phyloP scores from a whole-genome alignment of 2,113 vertebrate genomes.

The Austrofundulus limnaeus region DNA sequence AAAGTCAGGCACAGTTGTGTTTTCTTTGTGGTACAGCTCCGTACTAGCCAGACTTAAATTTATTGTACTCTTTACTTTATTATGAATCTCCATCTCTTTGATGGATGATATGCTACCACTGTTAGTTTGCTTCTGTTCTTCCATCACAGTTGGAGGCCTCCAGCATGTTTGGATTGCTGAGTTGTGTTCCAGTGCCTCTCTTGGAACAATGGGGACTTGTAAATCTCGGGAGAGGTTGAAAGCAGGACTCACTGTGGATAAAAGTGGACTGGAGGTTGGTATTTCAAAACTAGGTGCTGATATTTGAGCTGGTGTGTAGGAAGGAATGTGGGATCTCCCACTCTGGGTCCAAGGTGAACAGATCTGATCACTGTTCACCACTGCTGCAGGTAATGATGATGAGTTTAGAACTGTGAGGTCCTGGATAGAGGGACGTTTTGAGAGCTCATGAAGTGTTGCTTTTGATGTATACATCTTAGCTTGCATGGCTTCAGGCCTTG shows the following conservation, averaged over 20 bases:
- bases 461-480: conserved; percentile 70
- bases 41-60: conserved; percentile 19
- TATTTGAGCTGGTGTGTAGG: conserved; percentile 45
- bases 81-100: conserved; percentile 37
- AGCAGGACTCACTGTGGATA: conserved; percentile 57
- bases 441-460: conserved; percentile 73
- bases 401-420: conserved; percentile 46
- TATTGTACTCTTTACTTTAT: conserved; percentile 24
- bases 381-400: conserved; percentile 23
- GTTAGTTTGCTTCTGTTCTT: conserved; percentile 24
- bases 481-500: conserved; percentile 37
- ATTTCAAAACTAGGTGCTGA: conserved; percentile 67
- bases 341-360: conserved; percentile 25
- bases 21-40: conserved; percentile 38
- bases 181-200: conserved; percentile 30
- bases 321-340: conserved; percentile 58
- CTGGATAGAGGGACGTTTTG: conserved; percentile 63
- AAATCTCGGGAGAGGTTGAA: conserved; percentile 48
- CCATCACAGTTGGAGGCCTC: conserved; percentile 13
- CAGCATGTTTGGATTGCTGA: conserved; percentile 8
- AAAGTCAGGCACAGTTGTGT: conserved; percentile 12
- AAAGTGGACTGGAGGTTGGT: conserved; percentile 62
- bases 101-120: conserved; percentile 19
- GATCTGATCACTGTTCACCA: conserved; percentile 38
- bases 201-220: conserved; percentile 12